A percentile compares a stretch with the other conserved stretches of the same genome.
These are phyloP conservation scores for Alviniconcha strummeri DNA, from an alignment of 2,888 invertebrate species.

Conservation along the genomic window DNA sequence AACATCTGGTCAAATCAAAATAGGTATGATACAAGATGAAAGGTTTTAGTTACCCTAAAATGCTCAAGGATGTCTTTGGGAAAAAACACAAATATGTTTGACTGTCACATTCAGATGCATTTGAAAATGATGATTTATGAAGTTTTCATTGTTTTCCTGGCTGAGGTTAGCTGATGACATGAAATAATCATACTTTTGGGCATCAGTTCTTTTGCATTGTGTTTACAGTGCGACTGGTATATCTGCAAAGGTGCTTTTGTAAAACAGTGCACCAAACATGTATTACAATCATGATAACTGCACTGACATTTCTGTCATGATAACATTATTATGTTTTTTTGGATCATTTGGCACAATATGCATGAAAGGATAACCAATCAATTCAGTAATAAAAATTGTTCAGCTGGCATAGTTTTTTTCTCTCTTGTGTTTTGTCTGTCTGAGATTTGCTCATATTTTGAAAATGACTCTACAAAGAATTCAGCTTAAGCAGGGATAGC, in stretches of 20 bases:
- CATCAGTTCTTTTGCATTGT: slow-evolving; percentile 2
- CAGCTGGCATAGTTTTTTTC: no score
- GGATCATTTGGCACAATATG: no score
- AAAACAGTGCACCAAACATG: not conserved
- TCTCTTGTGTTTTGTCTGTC: no score
- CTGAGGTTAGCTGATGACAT: no score
- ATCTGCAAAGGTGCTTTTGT: not conserved
- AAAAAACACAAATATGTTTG: not conserved
- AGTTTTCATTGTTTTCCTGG: not conserved
- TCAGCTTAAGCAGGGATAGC: no score
- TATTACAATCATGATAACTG: not conserved
- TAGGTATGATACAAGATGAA: no score
- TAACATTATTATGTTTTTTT: not conserved
- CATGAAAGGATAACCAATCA: no score
- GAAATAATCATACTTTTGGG: not conserved
- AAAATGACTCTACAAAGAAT: no score
- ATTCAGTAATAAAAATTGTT: no score
- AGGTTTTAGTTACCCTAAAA: not conserved
- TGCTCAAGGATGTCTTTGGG: not conserved
- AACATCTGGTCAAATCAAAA: no score
- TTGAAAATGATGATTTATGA: not conserved
- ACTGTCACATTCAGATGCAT: not conserved
- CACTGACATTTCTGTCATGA: not conserved
- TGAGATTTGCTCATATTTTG: no score
- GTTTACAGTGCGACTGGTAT: not conserved